These are phyloP conservation scores for Drosophila micromelanica DNA, from an alignment of 1,140 invertebrate species.

Conservation along the genomic window DNA sequence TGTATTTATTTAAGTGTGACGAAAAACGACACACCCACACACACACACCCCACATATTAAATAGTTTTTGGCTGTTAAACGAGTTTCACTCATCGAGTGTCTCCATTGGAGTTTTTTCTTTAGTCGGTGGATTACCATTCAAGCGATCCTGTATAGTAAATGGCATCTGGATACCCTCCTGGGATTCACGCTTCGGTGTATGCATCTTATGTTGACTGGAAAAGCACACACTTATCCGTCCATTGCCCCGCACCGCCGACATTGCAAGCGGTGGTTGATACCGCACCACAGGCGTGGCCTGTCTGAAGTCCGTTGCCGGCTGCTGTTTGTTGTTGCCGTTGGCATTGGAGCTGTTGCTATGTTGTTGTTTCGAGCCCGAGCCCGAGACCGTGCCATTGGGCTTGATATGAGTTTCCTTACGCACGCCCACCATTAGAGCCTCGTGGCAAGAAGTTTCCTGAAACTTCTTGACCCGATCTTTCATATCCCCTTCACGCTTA, in stretches of 20 bases:
- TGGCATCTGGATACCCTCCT: constrained; percentile 60
- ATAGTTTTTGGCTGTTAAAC: neutral
- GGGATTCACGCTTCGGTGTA: constrained; percentile 78
- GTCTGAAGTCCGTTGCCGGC: constrained; percentile 26
- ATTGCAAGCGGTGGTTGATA: constrained; percentile 52
- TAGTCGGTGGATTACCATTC: constrained; percentile 13
- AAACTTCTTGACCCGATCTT: constrained; percentile 75
- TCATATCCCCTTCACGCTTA: constrained; percentile 72
- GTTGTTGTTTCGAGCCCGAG: neutral
- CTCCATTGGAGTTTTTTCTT: constrained; percentile 38
- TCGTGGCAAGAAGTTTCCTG: constrained; percentile 68
- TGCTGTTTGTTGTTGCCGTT: constrained; percentile 19
- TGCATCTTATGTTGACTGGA: constrained; percentile 57
- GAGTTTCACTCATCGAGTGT: constrained; percentile 31
- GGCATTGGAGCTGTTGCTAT: constrained; percentile 24
- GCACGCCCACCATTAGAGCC: constrained; percentile 69
- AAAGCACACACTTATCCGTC: constrained; percentile 69
- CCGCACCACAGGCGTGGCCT: constrained; percentile 65
- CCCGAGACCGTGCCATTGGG: neutral
- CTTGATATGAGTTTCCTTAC: constrained; percentile 62
- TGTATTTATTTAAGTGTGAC: neutral
- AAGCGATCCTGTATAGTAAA: constrained; percentile 43
- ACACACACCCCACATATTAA: neutral
- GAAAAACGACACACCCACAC: neutral
- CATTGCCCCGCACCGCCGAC: constrained; percentile 59